These are phyloP conservation scores for Unio pictorum DNA, from an alignment of 2,888 invertebrate species.

Conservation along the genomic window DNA sequence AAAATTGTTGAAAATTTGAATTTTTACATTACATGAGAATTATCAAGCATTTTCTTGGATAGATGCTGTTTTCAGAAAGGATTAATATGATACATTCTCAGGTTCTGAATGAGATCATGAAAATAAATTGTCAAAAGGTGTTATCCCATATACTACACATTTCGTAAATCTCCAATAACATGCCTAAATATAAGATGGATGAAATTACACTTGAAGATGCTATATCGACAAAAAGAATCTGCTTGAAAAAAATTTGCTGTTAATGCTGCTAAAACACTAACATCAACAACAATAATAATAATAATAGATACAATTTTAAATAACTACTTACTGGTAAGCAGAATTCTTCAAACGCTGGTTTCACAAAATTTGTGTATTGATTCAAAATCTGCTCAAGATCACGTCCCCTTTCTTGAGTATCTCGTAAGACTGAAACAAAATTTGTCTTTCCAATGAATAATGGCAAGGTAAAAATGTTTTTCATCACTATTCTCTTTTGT, in stretches of 20 bases:
- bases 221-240: not conserved
- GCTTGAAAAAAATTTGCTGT: not conserved
- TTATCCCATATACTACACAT: too few species aligned
- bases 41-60: too few species aligned
- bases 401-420: conserved; percentile 94
- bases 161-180: too few species aligned
- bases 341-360: conserved; percentile 99
- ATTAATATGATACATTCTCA: too few species aligned
- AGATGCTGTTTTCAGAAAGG: too few species aligned
- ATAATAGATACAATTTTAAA: not conserved
- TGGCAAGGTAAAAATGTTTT: too few species aligned
- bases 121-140: too few species aligned
- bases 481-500: too few species aligned
- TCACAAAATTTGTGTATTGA: conserved; percentile 98
- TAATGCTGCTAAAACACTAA: not conserved
- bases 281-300: not conserved
- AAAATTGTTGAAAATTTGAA: too few species aligned
- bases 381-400: conserved; percentile 94
- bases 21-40: too few species aligned
- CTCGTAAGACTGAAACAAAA: conserved; percentile 85
- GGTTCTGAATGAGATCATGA: too few species aligned
- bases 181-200: too few species aligned
- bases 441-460: not conserved
- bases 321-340: conserved; percentile 87
- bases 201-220: not conserved